Base-by-base conservation (phyloP, 2,797 vertebrate genomes). In the Poecile montanus region DNA sequence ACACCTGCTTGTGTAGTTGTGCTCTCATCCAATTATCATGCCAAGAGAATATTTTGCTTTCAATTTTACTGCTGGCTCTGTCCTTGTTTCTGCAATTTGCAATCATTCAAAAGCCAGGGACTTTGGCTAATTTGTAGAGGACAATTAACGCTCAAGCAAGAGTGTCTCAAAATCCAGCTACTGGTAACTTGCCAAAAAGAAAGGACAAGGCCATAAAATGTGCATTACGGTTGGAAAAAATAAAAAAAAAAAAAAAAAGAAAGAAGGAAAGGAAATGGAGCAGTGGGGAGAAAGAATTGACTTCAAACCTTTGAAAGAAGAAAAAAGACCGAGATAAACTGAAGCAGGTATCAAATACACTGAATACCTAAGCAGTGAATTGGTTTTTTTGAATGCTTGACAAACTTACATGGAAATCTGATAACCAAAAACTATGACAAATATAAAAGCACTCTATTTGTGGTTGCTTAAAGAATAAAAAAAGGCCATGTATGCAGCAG, bases 81-180 rank as follows among this genome's bases (percentile, higher is more conserved):
- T 25, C 9, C 25, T 91, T 83, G 15, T 58, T 78, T 66, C 56
- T 91, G 57, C 62, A 77, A 65, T 72, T 47, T 74, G 36, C 38
- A 27, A 12, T 12, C 7, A 89, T 82, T 85, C 60, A 93, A 73
- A 91, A 77, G 60, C 29, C 68, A 85, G 42, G 67, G 74, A 91
- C 60, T 63, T 71, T 77, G 54, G 54, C 14, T 83, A 87, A 88
- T 94, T 91, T 83, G 25, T 65, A 34, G 84, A 95, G 85, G 82
- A 36, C 68, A 80, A 91, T 77, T 93, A 95, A 80, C 32, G 34
- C 60, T 89, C 16, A 45, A 74, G 45, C 48, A 91, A 70, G 72
- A 87, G 36, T 7, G 13, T 63, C 93, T 72, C 57, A 67, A 87
- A 72, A 79, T 73, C 53, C 32, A 48, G 32, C 45, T 63, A 42